Evolutionary conservation across 2,113 vertebrate genomes (phyloP), one percentile per base, ranked within the genome.

Genomic region (Callopanchax toddi): DNA sequence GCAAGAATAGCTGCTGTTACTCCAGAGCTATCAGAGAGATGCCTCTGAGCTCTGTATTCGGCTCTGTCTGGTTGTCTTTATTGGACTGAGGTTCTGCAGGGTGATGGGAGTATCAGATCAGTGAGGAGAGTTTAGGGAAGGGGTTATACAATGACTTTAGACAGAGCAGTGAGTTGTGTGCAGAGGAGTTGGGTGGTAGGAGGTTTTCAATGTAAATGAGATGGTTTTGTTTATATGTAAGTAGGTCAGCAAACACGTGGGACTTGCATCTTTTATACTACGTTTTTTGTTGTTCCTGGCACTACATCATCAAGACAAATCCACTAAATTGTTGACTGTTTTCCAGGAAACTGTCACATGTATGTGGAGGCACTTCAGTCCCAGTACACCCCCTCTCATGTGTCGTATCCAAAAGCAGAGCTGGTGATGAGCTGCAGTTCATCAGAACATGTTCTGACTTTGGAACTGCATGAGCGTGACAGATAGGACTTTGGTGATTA

Each of bases 171-270:
- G 34, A 16, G 52, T 49, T 23, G 16, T 3, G 16, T 21, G 21
- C 11, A 50, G 22, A 16, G 43, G 18, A 53, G 68, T 18, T 15
- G n/a, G 23, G 25, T 22, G 36, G 25, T 44, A 42, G 26, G 26
- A 46, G 44, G 42, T 64, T 72, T 59, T 75, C n/a, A n/a, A 26
- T 64, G 64, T 18, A 72, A 63, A 61, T 57, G 39, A 62, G 50
- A 34, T 42, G 18, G 18, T 42, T n/a, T 11, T 65, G 53, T 62
- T 39, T 78, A 53, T 52, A 62, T 60, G 54, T 44, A 85, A 87
- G 67, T 90, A 74, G 87, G 90, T 89, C 85, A 78, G 49, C 64
- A 40, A 22, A 64, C 75, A 2, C 29, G 11, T 36, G 81, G 71
- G 76, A 83, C 43, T 58, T 45, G 45, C 46, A 50, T 80, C 54